Percentiles rank a stretch among this genome's conserved stretches.
phyloP scores from a whole-genome alignment of 2,797 vertebrate genomes.

The Macropus fuliginosus region DNA sequence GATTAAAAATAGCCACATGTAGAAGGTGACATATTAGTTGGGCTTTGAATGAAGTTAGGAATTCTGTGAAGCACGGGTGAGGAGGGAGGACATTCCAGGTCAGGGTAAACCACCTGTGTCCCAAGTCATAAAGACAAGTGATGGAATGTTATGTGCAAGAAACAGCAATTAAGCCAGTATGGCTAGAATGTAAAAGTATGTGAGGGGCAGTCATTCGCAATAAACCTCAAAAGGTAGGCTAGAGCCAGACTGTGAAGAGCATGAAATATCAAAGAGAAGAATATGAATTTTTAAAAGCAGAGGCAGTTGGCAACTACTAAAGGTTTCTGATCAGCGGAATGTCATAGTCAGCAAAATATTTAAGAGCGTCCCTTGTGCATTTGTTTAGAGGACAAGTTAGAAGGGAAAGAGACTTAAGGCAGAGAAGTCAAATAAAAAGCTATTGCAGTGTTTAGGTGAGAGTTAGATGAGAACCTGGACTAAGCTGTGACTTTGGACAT shows the following conservation, averaged over 20 bases:
- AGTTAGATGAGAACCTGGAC: not conserved
- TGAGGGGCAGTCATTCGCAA: not conserved
- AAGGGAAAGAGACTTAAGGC: not conserved
- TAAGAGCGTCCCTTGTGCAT: not conserved
- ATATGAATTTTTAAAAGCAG: not conserved
- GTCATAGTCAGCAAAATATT: not conserved
- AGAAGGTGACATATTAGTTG: not conserved
- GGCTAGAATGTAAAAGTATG: not conserved
- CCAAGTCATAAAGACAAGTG: not conserved
- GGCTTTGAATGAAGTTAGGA: not conserved
- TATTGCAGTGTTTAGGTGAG: not conserved
- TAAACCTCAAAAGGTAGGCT: not conserved
- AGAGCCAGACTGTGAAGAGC: not conserved
- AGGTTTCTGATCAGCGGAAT: not conserved
- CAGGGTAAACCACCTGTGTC: not conserved
- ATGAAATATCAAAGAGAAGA: not conserved
- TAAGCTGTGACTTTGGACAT: not conserved
- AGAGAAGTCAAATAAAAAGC: not conserved
- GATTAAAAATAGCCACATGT: not conserved
- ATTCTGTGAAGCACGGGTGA: not conserved
- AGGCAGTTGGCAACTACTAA: not conserved
- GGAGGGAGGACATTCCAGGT: not conserved
- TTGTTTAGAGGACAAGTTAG: not conserved
- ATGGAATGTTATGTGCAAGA: not conserved
- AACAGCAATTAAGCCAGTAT: not conserved